Base-by-base conservation (phyloP, 2,888 invertebrate genomes). In the Lasioglossum marginatum region DNA sequence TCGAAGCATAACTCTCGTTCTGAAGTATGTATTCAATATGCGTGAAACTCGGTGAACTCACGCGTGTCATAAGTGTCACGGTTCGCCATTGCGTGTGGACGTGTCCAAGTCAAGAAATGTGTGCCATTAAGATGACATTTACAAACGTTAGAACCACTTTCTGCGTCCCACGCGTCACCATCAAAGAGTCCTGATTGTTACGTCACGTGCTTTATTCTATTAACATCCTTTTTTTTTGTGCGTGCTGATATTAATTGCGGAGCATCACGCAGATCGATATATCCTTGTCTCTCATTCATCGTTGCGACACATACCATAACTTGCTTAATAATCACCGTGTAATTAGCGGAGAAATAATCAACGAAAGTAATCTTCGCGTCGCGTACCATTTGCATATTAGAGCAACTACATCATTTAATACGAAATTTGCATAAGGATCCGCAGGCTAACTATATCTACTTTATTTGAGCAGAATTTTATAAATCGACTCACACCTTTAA, bases 51-150 rank as follows among this genome's bases (percentile, higher is more conserved):
- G 57, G 68, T 45, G 71, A 78, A 85, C 83, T 82, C 83, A 37
- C 76, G 80, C 77, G 74, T 80, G 83, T 73, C 72, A 77, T 70
- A 66, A 76, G 31, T 74, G 48, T 71, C 72, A 57, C 52, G 10
- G 68, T 48, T 66, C 79, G n/a, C 48, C 37, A 72, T 82, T 74
- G 77, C 83, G 77, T 70, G 85, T 43, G 40, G 77, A 77, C 43
- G 57, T 72, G 73, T 72, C 31, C 19, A 70, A 75, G 75, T 52
- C 82, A 66, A 81, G 89, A 89, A 80, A 83, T 82, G 83, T 85
- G 77, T 81, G 90, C 86, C 90, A 89, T 89, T 90, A 90, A 86
- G 83, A 84, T 91, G 89, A 90, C 91, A 91, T 91, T 90, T 91
- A 83, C 87, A 79, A 87, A 81, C 85, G 84, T 77, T 81, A 80